A percentile compares a stretch with the other conserved stretches of the same genome.
phyloP scores from a whole-genome alignment of 2,888 invertebrate genomes.

The Scaptomyza parva region DNA sequence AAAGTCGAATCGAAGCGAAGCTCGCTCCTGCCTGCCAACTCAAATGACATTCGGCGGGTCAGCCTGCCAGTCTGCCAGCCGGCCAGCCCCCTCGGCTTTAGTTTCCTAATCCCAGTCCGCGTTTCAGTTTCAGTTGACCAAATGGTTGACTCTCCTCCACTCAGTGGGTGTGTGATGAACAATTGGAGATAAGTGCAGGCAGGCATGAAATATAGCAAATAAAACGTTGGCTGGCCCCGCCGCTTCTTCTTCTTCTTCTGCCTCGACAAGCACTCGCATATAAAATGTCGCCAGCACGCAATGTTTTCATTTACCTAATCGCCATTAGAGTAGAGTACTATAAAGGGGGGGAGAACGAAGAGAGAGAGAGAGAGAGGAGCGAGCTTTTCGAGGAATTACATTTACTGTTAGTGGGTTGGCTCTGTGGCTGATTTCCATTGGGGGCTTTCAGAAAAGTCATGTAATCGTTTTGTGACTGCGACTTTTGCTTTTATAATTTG shows the following conservation, averaged over 20 bases:
- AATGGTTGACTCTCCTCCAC: slow-evolving; percentile 12
- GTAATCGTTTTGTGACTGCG: slow-evolving; percentile 69
- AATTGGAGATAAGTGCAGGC: slow-evolving; percentile 79
- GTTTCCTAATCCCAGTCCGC: slow-evolving; percentile 1
- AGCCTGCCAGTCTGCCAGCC: slow-evolving; percentile 67
- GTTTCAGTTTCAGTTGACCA: slow-evolving; percentile 2
- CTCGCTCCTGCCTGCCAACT: slow-evolving; percentile 59
- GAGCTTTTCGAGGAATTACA: slow-evolving; percentile 51
- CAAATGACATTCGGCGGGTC: slow-evolving; percentile 70
- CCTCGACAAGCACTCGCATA: slow-evolving; percentile 37
- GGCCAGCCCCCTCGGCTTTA: slow-evolving; percentile 28
- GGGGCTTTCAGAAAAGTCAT: slow-evolving; percentile 37
- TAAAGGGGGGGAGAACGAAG: no score
- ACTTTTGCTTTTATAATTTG: slow-evolving; percentile 61
- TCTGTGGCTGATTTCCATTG: slow-evolving; percentile 46
- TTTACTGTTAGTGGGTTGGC: slow-evolving; percentile 6
- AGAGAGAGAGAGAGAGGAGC: not conserved
- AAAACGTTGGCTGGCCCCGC: slow-evolving; percentile 48
- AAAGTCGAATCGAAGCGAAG: slow-evolving; percentile 75
- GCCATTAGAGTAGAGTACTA: slow-evolving; percentile 67
- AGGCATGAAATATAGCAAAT: slow-evolving; percentile 79
- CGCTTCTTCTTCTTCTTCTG: not conserved
- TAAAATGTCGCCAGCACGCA: slow-evolving; percentile 77
- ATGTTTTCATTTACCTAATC: slow-evolving; percentile 80
- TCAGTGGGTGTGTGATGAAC: slow-evolving; percentile 67